Percentiles rank a stretch among this genome's conserved stretches.
Evolutionary conservation across 2,888 invertebrate species (phyloP).

Genomic region (Julus scandinavius): DNA sequence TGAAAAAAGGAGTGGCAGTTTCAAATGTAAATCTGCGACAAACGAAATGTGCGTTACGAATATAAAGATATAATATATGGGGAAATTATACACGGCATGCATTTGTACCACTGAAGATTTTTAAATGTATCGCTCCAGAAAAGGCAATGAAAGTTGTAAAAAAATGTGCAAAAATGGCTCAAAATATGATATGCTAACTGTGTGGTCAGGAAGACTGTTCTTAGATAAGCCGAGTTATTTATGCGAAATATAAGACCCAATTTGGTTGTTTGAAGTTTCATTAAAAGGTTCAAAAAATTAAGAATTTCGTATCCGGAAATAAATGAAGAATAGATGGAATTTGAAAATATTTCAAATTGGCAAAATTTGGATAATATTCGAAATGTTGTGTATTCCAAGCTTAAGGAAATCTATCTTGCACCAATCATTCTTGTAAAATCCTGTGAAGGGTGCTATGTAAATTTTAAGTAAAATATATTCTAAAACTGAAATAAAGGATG

Average conservation of each 20-base stretch:
- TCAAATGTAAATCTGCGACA: not conserved
- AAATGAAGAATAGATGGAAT: no score
- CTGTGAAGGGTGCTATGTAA: no score
- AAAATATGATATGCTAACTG: not conserved
- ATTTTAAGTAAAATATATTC: no score
- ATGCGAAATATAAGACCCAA: not conserved
- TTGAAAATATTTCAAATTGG: no score
- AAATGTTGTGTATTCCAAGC: no score
- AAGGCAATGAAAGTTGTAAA: not conserved
- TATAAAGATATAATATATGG: not conserved
- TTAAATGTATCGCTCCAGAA: not conserved
- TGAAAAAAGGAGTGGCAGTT: not conserved
- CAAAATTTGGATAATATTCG: no score
- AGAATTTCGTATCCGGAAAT: no score
- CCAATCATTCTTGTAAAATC: no score
- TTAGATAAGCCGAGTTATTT: not conserved
- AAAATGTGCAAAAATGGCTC: not conserved
- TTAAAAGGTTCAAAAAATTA: not conserved
- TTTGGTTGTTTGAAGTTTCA: not conserved
- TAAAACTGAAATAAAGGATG: no score
- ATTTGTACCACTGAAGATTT: not conserved
- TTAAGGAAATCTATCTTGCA: no score
- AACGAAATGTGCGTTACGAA: slow-evolving; percentile 10
- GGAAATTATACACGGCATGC: not conserved
- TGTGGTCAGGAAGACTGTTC: not conserved